Conservation (phyloP, 2,797 vertebrate species). For the Hirundo rustica region DNA sequence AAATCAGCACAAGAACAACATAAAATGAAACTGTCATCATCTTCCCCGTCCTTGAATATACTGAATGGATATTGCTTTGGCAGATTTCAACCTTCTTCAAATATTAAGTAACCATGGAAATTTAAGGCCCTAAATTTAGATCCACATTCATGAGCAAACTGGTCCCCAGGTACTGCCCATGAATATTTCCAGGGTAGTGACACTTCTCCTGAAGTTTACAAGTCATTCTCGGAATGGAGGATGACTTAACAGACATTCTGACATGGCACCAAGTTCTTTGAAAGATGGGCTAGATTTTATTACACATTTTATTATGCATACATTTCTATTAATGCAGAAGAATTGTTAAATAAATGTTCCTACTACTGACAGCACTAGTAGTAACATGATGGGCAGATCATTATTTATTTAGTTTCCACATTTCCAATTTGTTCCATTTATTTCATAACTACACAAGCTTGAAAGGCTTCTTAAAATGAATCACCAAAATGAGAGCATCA, state of each 20-base stretch:
- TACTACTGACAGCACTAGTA: background rate
- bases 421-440: conserved; percentile 35
- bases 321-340: background rate
- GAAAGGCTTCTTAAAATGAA: background rate
- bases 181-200: background rate
- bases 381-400: background rate
- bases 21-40: background rate
- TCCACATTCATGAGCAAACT: background rate
- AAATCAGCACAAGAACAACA: background rate
- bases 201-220: background rate
- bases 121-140: conserved; percentile 10
- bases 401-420: conserved; percentile 29
- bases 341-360: background rate
- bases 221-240: background rate
- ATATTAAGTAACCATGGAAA: background rate
- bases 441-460: conserved; percentile 7
- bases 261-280: background rate
- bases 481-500: background rate
- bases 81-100: background rate
- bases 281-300: background rate
- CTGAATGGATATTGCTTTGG: background rate
- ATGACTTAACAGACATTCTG: background rate
- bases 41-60: background rate
- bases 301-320: background rate
- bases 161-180: background rate